phyloP scores from a whole-genome alignment of 1,140 invertebrate species.

The Brachionus manjavacas region DNA sequence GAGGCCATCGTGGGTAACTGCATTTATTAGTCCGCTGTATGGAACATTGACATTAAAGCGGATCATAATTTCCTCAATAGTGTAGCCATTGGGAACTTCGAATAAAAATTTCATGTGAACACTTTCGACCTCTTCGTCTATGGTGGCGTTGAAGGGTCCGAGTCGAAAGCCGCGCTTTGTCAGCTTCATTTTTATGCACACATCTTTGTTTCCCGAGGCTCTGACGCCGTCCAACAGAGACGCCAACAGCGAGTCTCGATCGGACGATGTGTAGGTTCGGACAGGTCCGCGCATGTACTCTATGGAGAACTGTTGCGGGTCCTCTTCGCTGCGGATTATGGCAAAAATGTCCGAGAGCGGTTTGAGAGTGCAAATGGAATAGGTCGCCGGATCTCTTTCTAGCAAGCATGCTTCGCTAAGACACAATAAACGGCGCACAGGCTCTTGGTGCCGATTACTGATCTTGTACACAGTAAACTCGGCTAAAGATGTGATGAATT shows the following conservation, averaged over 20 bases:
- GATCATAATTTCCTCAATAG: slow-evolving; percentile 66
- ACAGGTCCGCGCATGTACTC: slow-evolving; percentile 88
- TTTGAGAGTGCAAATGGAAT: slow-evolving; percentile 79
- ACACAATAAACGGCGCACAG: slow-evolving; percentile 78
- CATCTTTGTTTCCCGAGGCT: slow-evolving; percentile 89
- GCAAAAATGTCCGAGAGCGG: slow-evolving; percentile 75
- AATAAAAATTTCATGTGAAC: slow-evolving; percentile 76
- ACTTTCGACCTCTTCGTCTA: slow-evolving; percentile 91
- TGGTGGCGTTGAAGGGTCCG: slow-evolving; percentile 74
- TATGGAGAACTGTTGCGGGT: slow-evolving; percentile 86
- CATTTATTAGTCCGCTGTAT: slow-evolving; percentile 92
- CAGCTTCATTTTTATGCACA: slow-evolving; percentile 81
- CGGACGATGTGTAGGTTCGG: slow-evolving; percentile 77
- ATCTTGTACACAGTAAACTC: slow-evolving; percentile 88
- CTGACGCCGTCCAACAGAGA: slow-evolving; percentile 90
- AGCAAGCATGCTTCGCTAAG: slow-evolving; percentile 88
- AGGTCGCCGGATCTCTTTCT: slow-evolving; percentile 91
- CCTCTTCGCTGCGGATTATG: slow-evolving; percentile 76
- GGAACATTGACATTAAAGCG: slow-evolving; percentile 95
- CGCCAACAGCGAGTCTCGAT: slow-evolving; percentile 85
- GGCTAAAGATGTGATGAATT: slow-evolving; percentile 79
- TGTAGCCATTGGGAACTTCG: slow-evolving; percentile 68
- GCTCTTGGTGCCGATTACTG: slow-evolving; percentile 66
- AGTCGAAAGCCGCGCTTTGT: slow-evolving; percentile 70
- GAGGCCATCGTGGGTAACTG: slow-evolving; percentile 86